phyloP scores from a whole-genome alignment of 2,888 invertebrate genomes.

The Lasius fuliginosus region DNA sequence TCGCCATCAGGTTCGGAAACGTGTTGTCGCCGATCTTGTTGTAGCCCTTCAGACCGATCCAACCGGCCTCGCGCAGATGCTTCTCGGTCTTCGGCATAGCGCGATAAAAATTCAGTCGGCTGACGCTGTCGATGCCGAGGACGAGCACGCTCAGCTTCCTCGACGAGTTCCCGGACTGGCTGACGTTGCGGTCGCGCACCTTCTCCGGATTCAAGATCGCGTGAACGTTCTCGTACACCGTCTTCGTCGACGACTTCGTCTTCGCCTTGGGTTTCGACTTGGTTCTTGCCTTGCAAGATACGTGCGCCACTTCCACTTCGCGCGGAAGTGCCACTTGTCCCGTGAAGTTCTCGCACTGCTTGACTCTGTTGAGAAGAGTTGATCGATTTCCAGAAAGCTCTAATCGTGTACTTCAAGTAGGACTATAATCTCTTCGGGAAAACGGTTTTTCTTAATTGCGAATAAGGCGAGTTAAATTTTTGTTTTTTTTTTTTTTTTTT shows the following conservation, averaged over 20 bases:
- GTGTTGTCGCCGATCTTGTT: constrained; percentile 95
- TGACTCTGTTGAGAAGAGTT: constrained; percentile 83
- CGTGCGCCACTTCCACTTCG: constrained; percentile 86
- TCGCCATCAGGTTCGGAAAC: constrained; percentile 95
- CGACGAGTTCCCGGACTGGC: constrained; percentile 81
- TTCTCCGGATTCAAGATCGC: constrained; percentile 87
- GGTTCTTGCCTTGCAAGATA: constrained; percentile 86
- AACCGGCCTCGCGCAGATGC: constrained; percentile 90
- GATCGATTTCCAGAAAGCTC: not conserved
- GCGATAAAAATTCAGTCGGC: constrained; percentile 92
- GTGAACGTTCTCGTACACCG: constrained; percentile 88
- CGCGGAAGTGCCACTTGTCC: constrained; percentile 82
- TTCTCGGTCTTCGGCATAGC: constrained; percentile 91
- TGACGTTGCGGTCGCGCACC: constrained; percentile 82
- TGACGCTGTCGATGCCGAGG: constrained; percentile 95
- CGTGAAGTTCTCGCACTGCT: constrained; percentile 87
- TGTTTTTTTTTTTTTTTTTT: too few relatives aligned
- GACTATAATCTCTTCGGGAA: not conserved
- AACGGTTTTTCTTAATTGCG: not conserved
- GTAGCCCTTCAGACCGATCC: constrained; percentile 92
- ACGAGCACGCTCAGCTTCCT: constrained; percentile 90
- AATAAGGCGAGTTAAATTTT: not conserved
- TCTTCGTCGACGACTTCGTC: constrained; percentile 54
- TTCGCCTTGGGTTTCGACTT: constrained; percentile 69
- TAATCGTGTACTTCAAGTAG: not conserved